phyloP scores from a whole-genome alignment of 2,113 vertebrate species.

The Zingel zingel region DNA sequence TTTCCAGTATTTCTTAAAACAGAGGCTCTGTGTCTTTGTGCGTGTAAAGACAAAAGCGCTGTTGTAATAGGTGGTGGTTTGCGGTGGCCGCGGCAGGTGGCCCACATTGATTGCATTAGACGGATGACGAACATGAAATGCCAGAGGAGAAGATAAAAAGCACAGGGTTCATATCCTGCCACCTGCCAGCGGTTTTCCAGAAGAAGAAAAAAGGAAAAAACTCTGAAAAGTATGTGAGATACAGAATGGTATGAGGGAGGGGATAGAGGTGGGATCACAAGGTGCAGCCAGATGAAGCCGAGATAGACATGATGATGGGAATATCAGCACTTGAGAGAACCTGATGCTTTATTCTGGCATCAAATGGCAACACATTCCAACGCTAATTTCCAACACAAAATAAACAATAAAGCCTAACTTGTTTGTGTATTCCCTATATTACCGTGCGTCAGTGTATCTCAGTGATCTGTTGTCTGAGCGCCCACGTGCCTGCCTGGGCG shows the following conservation, averaged over 20 bases:
- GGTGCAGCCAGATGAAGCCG: constrained; percentile 27
- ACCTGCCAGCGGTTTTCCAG: constrained; percentile 30
- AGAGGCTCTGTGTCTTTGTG: constrained; percentile 52
- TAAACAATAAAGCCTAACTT: constrained; percentile 46
- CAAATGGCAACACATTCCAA: constrained; percentile 29
- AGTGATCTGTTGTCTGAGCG: constrained; percentile 40
- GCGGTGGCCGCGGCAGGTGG: constrained; percentile 53
- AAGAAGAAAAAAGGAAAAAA: neutral
- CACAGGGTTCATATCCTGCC: constrained; percentile 33
- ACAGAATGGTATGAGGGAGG: constrained; percentile 6
- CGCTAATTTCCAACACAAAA: constrained; percentile 42
- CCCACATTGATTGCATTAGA: constrained; percentile 58
- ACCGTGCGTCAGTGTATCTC: constrained; percentile 28
- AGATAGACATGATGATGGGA: constrained; percentile 13
- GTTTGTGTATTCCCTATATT: constrained; percentile 52
- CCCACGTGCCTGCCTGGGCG: constrained; percentile 39
- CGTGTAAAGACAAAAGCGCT: constrained; percentile 50
- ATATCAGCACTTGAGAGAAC: neutral
- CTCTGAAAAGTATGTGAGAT: constrained; percentile 4
- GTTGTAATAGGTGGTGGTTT: constrained; percentile 54
- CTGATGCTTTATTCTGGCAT: constrained; percentile 34
- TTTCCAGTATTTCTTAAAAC: constrained; percentile 17
- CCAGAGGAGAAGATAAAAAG: constrained; percentile 20
- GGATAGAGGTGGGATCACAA: constrained; percentile 30
- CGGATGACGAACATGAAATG: constrained; percentile 43